Percentiles rank a stretch among this genome's conserved stretches.
These are phyloP conservation scores for Tragelaphus strepsiceros DNA, from an alignment of 2,113 vertebrate species.

Conservation along the genomic window DNA sequence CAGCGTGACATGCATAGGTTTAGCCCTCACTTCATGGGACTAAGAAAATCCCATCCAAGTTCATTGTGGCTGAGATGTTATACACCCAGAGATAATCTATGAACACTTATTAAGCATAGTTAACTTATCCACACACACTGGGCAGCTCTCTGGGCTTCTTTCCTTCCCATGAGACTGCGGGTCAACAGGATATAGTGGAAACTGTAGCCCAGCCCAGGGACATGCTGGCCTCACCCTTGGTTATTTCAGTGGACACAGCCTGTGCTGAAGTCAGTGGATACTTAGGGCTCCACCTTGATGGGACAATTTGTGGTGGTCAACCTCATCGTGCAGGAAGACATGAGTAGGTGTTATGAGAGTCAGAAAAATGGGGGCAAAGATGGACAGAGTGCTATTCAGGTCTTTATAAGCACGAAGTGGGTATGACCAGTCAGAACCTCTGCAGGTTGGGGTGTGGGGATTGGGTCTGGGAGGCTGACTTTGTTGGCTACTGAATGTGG, in stretches of 20 bases:
- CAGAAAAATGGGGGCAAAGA: background rate
- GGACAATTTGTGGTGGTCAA: background rate
- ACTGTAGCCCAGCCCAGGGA: background rate
- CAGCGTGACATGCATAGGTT: background rate
- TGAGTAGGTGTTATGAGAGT: background rate
- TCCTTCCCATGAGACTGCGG: background rate
- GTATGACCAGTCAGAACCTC: background rate
- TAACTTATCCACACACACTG: background rate
- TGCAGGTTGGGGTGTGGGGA: too few species aligned
- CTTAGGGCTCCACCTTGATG: background rate
- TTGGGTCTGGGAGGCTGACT: background rate
- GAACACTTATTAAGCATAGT: background rate
- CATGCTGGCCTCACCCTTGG: too few species aligned
- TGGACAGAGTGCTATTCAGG: background rate
- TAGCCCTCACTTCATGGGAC: background rate
- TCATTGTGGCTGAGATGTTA: background rate
- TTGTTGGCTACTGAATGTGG: background rate
- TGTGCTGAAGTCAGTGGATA: background rate
- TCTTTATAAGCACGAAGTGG: background rate
- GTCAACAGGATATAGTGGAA: background rate
- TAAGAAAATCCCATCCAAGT: background rate
- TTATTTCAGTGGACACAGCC: background rate
- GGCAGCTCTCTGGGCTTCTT: background rate
- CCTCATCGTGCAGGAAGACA: background rate
- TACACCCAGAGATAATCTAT: background rate